phyloP scores from a whole-genome alignment of 2,113 vertebrate species.

The Sclerurus mexicanus region DNA sequence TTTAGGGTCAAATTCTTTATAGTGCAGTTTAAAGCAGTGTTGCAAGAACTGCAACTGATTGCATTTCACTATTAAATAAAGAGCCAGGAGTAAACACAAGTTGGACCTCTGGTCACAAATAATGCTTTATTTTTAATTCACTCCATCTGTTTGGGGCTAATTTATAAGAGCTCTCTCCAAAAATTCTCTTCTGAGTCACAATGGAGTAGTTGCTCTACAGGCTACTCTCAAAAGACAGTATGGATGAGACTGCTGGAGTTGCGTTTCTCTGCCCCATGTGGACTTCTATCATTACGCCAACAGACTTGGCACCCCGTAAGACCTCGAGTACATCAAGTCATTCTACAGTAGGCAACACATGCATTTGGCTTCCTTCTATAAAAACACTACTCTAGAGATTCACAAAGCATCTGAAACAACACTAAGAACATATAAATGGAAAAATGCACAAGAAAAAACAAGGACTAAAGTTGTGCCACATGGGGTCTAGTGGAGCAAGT shows the following conservation, averaged over 20 bases:
- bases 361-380: neutral
- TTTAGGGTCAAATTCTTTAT: neutral
- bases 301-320: neutral
- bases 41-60: neutral
- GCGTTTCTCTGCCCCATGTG: neutral
- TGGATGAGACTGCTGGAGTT: neutral
- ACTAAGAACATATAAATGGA: neutral
- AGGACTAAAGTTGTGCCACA: neutral
- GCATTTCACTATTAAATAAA: neutral
- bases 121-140: neutral
- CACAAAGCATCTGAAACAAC: neutral
- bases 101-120: neutral
- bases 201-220: neutral
- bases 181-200: rapidly evolving
- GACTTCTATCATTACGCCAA: neutral
- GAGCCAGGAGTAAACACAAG: neutral
- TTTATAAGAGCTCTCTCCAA: neutral
- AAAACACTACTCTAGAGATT: neutral
- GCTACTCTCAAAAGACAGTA: neutral
- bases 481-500: neutral
- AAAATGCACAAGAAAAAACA: neutral
- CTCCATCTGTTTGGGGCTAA: neutral
- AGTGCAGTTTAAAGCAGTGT: neutral
- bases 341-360: neutral
- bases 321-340: neutral